Evolutionary conservation across 2,888 invertebrate genomes (phyloP).

Genomic region (Drosophila multiciliata): DNA sequence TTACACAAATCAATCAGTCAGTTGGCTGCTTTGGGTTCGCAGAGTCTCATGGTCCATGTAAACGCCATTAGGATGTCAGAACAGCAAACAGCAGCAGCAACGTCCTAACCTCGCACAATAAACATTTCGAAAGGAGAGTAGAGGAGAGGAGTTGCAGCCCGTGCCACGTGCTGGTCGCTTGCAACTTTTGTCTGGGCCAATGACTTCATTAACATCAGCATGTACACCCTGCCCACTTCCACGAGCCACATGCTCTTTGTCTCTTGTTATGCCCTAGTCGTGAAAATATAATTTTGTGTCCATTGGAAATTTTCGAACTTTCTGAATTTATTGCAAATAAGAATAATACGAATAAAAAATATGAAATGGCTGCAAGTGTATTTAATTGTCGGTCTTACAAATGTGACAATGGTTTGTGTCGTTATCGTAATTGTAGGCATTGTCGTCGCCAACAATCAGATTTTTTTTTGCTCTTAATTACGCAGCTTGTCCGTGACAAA

Average conservation of each 20-base stretch:
- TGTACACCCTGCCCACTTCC: conserved; percentile 1
- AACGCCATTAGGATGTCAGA: conserved; percentile 60
- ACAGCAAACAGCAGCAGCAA: conserved; percentile 38
- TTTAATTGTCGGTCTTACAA: background rate
- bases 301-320: background rate
- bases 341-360: background rate
- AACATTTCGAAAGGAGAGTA: conserved; percentile 1
- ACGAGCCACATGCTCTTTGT: conserved; percentile 28
- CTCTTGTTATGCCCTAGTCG: conserved; percentile 18
- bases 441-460: conserved; percentile 19
- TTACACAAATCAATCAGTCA: conserved; percentile 75
- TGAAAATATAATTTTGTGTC: background rate
- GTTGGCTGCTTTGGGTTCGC: conserved; percentile 1
- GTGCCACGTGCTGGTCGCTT: conserved; percentile 64
- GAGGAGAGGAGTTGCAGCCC: background rate
- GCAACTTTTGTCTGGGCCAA: conserved; percentile 61
- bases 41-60: conserved; percentile 24
- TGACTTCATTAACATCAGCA: conserved; percentile 69
- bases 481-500: conserved; percentile 58
- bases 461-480: conserved; percentile 51
- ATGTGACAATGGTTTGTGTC: no score
- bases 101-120: conserved; percentile 74
- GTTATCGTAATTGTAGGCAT: conserved; percentile 16
- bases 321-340: background rate
- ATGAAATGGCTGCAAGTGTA: background rate